A percentile compares a stretch with the other conserved stretches of the same genome.
Evolutionary conservation across 2,113 vertebrate genomes (phyloP).

Genomic region (Leiothrix lutea): DNA sequence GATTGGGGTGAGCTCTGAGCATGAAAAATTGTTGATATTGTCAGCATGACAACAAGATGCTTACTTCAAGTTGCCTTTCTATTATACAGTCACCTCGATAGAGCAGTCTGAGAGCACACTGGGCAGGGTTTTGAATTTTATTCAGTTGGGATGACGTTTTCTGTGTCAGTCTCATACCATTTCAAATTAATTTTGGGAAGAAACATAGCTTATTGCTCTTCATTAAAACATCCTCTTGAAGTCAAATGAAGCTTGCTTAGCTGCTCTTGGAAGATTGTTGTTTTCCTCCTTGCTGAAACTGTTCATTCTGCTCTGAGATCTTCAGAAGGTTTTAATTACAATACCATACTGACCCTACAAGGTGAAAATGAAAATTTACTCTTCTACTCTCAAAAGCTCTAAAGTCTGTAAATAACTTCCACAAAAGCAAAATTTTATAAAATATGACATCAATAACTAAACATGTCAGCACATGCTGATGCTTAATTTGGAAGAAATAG

Average conservation of each 20-base stretch:
- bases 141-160: neutral
- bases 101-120: neutral
- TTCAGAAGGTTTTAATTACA: neutral
- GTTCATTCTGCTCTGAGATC: neutral
- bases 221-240: neutral
- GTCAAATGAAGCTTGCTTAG: neutral
- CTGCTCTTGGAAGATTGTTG: neutral
- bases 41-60: neutral
- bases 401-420: neutral
- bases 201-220: neutral
- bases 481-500: neutral
- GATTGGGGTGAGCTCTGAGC: neutral
- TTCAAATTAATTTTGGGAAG: neutral
- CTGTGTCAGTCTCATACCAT: neutral
- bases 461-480: neutral
- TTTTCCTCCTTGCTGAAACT: neutral
- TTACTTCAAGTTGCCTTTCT: neutral
- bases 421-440: neutral
- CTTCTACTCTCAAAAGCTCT: neutral
- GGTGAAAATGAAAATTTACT: neutral
- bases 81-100: neutral
- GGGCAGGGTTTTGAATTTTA: neutral
- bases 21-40: neutral
- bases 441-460: neutral
- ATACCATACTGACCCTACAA: neutral